Evolutionary conservation across 2,797 vertebrate species (phyloP).

Genomic region (Halcyon chelicuti): DNA sequence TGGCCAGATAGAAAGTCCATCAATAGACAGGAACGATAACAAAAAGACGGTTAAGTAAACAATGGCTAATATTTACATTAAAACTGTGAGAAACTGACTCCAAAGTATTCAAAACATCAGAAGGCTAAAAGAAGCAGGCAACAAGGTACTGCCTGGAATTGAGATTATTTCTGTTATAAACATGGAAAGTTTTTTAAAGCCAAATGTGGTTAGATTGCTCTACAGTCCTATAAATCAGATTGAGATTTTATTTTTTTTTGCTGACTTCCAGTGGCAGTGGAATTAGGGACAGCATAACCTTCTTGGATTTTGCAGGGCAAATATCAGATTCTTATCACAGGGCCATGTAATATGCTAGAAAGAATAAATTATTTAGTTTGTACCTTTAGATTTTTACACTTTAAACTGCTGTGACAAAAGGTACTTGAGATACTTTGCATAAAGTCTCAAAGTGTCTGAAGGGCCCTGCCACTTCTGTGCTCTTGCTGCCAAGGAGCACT

Average conservation of each 20-base stretch:
- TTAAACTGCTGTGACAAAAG: not conserved
- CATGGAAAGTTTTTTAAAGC: not conserved
- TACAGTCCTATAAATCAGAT: not conserved
- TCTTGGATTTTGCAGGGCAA: not conserved
- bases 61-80: too few relatives aligned
- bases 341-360: not conserved
- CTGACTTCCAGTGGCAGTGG: not conserved
- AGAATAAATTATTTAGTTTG: not conserved
- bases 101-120: too few relatives aligned
- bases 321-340: not conserved
- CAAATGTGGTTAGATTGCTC: not conserved
- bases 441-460: not conserved
- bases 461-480: not conserved
- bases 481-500: not conserved
- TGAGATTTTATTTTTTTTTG: not conserved
- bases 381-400: not conserved
- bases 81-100: too few relatives aligned
- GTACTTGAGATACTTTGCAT: not conserved
- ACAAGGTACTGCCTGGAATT: not conserved
- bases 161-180: not conserved
- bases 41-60: too few relatives aligned
- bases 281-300: not conserved
- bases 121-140: too few relatives aligned
- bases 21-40: too few relatives aligned
- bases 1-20: too few relatives aligned